Evolutionary conservation across 2,888 invertebrate species (phyloP).

Genomic region (Himalopsyche anomala): DNA sequence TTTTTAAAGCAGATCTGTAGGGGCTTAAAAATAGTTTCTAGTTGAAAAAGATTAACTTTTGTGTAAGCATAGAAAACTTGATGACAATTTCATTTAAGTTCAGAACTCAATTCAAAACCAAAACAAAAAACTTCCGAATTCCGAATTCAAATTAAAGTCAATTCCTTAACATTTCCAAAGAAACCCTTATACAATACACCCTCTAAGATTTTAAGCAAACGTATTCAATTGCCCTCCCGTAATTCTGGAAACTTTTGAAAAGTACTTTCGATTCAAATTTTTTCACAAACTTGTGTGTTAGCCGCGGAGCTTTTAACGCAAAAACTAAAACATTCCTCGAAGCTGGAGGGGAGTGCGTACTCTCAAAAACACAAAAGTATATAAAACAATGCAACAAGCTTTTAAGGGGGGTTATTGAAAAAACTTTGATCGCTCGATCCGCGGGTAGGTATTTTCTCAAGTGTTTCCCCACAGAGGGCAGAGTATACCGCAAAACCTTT

Average conservation of each 20-base stretch:
- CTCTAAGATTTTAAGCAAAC: conserved; percentile 35
- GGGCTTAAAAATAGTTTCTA: too few relatives aligned
- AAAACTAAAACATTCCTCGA: conserved; percentile 44
- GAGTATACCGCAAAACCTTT: conserved; percentile 44
- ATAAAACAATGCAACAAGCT: conserved; percentile 63
- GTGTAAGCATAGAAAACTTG: background rate
- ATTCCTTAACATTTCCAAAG: conserved; percentile 21
- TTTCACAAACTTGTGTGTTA: conserved; percentile 57
- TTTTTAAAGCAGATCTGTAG: too few relatives aligned
- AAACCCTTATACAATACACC: conserved; percentile 24
- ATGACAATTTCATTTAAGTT: conserved; percentile 15
- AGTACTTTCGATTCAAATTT: conserved; percentile 47
- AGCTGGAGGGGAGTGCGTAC: background rate
- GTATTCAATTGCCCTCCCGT: conserved; percentile 50
- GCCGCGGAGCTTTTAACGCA: conserved; percentile 51
- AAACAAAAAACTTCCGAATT: conserved; percentile 26
- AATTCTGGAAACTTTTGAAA: conserved; percentile 42
- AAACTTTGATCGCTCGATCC: conserved; percentile 56
- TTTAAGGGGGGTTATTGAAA: conserved; percentile 61
- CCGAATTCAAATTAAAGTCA: conserved; percentile 31
- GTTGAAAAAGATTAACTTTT: too few relatives aligned
- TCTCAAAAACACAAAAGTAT: conserved; percentile 45
- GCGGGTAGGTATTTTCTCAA: conserved; percentile 52
- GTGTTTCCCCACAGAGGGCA: conserved; percentile 28
- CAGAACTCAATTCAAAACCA: conserved; percentile 9